phyloP scores from a whole-genome alignment of 2,797 vertebrate genomes.

The Pteronotus mesoamericanus region DNA sequence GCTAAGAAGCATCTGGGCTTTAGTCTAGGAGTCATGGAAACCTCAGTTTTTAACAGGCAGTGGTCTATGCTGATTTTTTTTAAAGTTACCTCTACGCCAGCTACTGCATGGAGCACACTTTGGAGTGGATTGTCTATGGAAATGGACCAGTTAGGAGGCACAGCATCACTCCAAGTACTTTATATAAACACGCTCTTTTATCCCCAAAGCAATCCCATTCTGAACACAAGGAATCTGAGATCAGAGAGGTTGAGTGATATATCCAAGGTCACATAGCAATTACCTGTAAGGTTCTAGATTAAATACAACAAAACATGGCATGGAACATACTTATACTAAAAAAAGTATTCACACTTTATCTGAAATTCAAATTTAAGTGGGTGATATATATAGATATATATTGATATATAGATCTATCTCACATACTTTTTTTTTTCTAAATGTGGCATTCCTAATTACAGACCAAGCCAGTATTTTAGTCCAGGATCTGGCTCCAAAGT shows the following conservation, averaged over 20 bases:
- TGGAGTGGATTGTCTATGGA: neutral
- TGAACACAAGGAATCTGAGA: neutral
- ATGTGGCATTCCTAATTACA: neutral
- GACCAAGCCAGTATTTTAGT: neutral
- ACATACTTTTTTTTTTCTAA: too few relatives aligned
- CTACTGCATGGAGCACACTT: neutral
- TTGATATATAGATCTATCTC: neutral
- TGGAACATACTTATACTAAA: neutral
- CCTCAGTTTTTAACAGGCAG: neutral
- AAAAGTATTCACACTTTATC: neutral
- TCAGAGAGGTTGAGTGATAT: neutral
- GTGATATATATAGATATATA: neutral
- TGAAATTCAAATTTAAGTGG: neutral
- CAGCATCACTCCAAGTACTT: neutral
- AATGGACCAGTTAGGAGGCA: neutral
- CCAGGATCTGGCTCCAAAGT: neutral
- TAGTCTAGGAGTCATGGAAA: neutral
- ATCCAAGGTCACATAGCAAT: neutral
- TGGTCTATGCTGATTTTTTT: neutral
- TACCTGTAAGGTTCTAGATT: neutral
- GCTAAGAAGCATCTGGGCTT: neutral
- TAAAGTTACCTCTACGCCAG: neutral
- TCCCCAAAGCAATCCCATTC: neutral
- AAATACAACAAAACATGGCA: neutral
- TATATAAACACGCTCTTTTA: neutral